Base-by-base conservation (phyloP, 1,140 invertebrate genomes). In the Drosophila ercepeae region DNA sequence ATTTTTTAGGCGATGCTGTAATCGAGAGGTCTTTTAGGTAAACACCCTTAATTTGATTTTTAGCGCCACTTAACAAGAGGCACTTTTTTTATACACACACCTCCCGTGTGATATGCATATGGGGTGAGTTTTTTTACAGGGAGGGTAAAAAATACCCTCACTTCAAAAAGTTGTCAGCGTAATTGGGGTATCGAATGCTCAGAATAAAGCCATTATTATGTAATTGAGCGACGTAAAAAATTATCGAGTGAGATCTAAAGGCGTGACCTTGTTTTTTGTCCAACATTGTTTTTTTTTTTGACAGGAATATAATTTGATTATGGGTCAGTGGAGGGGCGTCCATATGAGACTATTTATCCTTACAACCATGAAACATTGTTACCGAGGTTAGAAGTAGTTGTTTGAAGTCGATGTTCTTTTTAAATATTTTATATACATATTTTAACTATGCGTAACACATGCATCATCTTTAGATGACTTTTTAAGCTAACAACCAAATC, bases 41-140 rank as follows among this genome's bases (percentile, higher is more conserved):
- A 79, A 59, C 81, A 86, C 82, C 81, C 81, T 75, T 86, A 86
- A 86, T 86, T 48, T 69, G 82, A 77, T 77, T 88, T 60, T 81
- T 74, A 86, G 77, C 81, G 81, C 81, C 81, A 88, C 81, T 88
- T 88, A 81, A 73, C 68, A 53, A 8, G 48, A 74, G 64, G 51
- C 63, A 49, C 59, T 68, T 57, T 65, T 67, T 75, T 59, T 74
- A 74, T 58, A 60, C 39, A 46, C n/a, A 9, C 18, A 13, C 14
- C 4, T 39, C 36, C 16, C 36, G 16, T 39, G 14, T 39, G 16
- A 42, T 65, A 65, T 55, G 72, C 64, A 61, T 60, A 59, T 64
- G 55, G 75, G 79, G 79, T 79, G 79, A 59, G 63, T 82, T 69
- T 60, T 74, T 60, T 75, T 79, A 54, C 8, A 18, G 16, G 57